Base-by-base conservation (phyloP, 1,140 invertebrate species). In the Caenorhabditis briggsae region DNA sequence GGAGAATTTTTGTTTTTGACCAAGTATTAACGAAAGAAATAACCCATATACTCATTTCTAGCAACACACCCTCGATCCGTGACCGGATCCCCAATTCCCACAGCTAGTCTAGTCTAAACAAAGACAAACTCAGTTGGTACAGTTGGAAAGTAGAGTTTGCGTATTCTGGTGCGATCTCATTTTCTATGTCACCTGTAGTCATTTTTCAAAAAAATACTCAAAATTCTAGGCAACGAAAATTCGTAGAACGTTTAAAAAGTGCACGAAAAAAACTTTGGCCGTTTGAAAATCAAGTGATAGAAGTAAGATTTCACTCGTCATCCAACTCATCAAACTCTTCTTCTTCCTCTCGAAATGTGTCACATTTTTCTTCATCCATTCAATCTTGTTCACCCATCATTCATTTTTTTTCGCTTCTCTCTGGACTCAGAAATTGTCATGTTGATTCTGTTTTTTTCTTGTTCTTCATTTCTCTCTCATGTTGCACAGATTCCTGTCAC, bases 381-480 rank as follows among this genome's bases (percentile, higher is more conserved):
- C 33, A 33, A 33, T 25, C 11, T 18, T 46, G 43, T 43, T 46
- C 33, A 46, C 41, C 20, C 64, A 70, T 70, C 64, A 70, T 70
- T 70, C 64, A 70, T 70, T 46, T 70, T 46, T 33, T 33, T 33
- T 33, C 33, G 33, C 3, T 33, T 70, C 23, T 14, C 8, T 23
- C 9, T 33, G 20, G 11, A 12, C 25, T 23, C 64, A 25, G 16
- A 70, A 70, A 70, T 70, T 70, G 64, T 70, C 64, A 70, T 43
- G 64, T 70, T 70, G 64, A 70, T 70, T 70, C 64, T 70, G 3
- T 53, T 70, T 70, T 70, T 70, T 70, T 70, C 12, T 70, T 70
- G 41, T 61, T 25, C 23, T 20, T n/a, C 56, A n/a, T 8, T 20
- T 20, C 56, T 53, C 16, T 16, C 50, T 53, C 56, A 58, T 70